These are phyloP conservation scores for Cyanoderma ruficeps DNA, from an alignment of 2,113 vertebrate genomes.

Conservation along the genomic window DNA sequence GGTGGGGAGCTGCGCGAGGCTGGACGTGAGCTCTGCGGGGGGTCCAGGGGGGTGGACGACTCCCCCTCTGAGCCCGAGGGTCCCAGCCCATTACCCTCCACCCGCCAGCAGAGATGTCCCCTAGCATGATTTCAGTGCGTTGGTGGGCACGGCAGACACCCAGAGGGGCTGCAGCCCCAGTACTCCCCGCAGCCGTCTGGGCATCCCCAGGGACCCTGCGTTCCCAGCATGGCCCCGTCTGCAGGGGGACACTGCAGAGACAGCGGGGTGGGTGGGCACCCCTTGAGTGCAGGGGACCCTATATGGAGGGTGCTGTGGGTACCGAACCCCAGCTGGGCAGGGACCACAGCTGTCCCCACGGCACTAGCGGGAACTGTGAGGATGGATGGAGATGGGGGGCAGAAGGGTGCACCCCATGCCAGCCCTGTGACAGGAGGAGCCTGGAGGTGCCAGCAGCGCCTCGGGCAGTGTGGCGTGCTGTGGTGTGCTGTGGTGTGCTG, in stretches of 20 bases:
- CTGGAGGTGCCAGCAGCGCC: rapidly evolving
- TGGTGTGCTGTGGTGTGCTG: neutral
- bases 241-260: neutral
- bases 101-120: neutral
- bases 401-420: rapidly evolving
- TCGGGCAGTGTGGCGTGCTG: neutral
- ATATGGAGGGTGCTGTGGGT: neutral
- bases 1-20: constrained; percentile 34
- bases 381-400: neutral
- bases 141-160: neutral
- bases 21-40: constrained; percentile 28
- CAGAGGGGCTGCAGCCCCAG: neutral
- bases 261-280: neutral
- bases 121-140: neutral
- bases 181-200: rapidly evolving
- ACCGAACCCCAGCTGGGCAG: neutral
- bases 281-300: neutral
- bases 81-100: neutral
- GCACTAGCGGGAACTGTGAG: neutral
- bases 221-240: neutral
- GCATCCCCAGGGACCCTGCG: neutral
- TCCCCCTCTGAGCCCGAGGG: neutral
- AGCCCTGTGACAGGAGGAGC: neutral
- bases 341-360: neutral
- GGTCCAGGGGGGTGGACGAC: neutral